Percentiles rank a stretch among this genome's conserved stretches.
Evolutionary conservation across 2,888 invertebrate species (phyloP).

Genomic region (Drosophila falleni): DNA sequence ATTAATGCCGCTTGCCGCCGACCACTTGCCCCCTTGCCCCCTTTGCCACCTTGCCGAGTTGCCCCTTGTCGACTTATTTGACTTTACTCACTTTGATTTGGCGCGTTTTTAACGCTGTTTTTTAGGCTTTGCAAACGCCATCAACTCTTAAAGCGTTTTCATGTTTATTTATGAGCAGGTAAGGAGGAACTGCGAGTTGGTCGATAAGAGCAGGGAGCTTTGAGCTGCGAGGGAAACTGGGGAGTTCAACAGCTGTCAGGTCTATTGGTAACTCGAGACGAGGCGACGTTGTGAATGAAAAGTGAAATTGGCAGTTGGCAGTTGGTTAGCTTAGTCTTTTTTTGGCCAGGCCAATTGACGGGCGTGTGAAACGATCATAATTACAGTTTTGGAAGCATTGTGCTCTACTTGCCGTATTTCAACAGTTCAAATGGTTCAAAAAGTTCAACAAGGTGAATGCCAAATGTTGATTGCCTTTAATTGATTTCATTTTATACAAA

Average conservation of each 20-base stretch:
- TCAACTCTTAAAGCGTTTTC: conserved; percentile 59
- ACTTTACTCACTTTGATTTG: conserved; percentile 49
- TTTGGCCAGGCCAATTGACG: conserved; percentile 23
- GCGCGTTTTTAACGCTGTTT: conserved; percentile 69
- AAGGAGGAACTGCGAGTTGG: conserved; percentile 13
- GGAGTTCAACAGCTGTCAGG: conserved; percentile 48
- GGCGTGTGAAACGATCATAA: conserved; percentile 64
- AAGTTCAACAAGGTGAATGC: conserved; percentile 43
- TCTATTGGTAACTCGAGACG: conserved; percentile 62
- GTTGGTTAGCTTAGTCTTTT: conserved; percentile 15
- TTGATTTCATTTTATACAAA: conserved; percentile 57
- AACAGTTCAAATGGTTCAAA: conserved; percentile 50
- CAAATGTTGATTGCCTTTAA: conserved; percentile 66
- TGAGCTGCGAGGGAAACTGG: conserved; percentile 24
- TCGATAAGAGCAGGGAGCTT: neutral
- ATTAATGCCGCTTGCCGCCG: conserved; percentile 56
- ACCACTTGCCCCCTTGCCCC: conserved; percentile 1
- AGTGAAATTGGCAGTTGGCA: conserved; percentile 76
- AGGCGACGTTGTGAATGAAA: conserved; percentile 51
- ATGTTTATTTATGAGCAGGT: conserved; percentile 75
- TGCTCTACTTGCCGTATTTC: conserved; percentile 16
- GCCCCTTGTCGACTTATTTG: conserved; percentile 23
- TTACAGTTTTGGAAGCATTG: conserved; percentile 48
- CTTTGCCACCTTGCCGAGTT: neutral
- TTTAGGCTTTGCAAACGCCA: conserved; percentile 54